These are phyloP conservation scores for Oceanodroma leucorhoa DNA, from an alignment of 2,797 vertebrate species.

Conservation along the genomic window DNA sequence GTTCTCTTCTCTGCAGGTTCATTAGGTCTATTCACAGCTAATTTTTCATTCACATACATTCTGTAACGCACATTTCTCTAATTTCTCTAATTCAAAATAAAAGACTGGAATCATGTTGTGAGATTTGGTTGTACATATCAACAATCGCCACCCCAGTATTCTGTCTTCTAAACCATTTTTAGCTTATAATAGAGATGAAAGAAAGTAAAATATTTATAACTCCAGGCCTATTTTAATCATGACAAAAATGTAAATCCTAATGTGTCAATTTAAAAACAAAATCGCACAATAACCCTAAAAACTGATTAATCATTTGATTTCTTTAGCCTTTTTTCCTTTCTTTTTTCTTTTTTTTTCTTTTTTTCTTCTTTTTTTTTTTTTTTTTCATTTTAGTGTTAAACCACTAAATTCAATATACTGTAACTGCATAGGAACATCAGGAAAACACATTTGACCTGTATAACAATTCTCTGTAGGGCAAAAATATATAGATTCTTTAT, in stretches of 20 bases:
- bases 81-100: constrained; percentile 39
- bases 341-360: not conserved
- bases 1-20: constrained; percentile 33
- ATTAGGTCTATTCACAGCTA: constrained; percentile 29
- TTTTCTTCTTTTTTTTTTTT: not conserved
- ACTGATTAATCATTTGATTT: constrained; percentile 54
- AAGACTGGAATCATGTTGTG: not conserved
- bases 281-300: constrained; percentile 61
- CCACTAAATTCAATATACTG: constrained; percentile 75
- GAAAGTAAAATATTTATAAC: constrained; percentile 44
- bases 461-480: constrained; percentile 82
- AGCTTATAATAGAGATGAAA: constrained; percentile 21
- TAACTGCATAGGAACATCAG: constrained; percentile 80
- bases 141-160: not conserved
- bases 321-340: constrained; percentile 43
- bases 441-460: constrained; percentile 79
- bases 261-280: constrained; percentile 66
- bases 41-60: constrained; percentile 34
- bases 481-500: constrained; percentile 83
- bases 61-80: constrained; percentile 35
- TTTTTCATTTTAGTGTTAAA: constrained; percentile 69
- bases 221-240: constrained; percentile 55
- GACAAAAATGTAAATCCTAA: constrained; percentile 52
- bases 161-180: constrained; percentile 52
- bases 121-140: constrained; percentile 24